These are phyloP conservation scores for Eulemur albifrons DNA, from an alignment of 2,797 vertebrate genomes.

Conservation along the genomic window DNA sequence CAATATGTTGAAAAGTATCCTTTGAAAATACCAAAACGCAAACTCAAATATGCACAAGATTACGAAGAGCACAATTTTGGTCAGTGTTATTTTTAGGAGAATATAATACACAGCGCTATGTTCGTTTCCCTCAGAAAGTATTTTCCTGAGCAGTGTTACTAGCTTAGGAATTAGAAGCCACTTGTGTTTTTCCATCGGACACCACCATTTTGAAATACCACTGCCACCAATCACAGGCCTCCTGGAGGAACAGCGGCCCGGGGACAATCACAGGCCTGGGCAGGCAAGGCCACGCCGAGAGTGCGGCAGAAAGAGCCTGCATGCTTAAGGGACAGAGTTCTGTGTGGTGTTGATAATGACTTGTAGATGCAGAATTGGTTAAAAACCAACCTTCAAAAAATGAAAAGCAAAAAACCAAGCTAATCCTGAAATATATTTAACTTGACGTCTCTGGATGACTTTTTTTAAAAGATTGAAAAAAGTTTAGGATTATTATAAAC, in stretches of 20 bases:
- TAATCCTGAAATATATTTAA: constrained; percentile 44
- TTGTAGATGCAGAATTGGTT: background rate
- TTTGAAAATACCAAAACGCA: background rate
- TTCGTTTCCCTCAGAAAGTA: background rate
- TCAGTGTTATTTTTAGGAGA: background rate
- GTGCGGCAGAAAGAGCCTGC: background rate
- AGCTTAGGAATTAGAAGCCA: background rate
- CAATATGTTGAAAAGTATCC: background rate
- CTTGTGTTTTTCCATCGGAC: background rate
- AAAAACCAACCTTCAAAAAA: background rate
- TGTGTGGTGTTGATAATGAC: background rate
- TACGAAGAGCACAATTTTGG: background rate
- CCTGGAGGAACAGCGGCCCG: background rate
- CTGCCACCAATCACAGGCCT: background rate
- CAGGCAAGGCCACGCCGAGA: background rate
- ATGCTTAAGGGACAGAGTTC: background rate
- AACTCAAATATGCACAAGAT: background rate
- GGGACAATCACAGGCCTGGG: background rate
- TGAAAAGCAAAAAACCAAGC: background rate
- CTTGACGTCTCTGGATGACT: constrained; percentile 28
- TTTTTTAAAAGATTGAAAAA: constrained; percentile 15
- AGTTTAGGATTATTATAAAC: constrained; percentile 44
- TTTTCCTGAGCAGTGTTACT: background rate
- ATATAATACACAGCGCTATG: background rate
- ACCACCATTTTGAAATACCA: background rate